Percentiles rank a stretch among this genome's conserved stretches.
These are phyloP conservation scores for Ptilonorhynchus violaceus DNA, from an alignment of 2,113 vertebrate species.

Conservation along the genomic window DNA sequence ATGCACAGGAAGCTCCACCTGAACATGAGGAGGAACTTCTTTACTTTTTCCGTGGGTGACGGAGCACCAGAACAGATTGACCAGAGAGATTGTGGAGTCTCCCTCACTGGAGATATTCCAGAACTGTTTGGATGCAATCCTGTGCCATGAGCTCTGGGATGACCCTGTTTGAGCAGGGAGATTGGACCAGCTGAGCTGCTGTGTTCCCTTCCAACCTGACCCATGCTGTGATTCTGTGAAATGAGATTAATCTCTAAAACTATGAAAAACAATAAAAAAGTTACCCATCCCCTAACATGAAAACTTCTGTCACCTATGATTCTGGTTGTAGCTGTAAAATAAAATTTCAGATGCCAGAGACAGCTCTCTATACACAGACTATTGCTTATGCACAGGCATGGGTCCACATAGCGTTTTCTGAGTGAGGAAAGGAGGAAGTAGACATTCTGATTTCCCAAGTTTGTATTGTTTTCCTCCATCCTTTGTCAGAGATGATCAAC, in stretches of 20 bases:
- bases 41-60: background rate
- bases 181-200: background rate
- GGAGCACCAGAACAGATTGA: background rate
- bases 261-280: background rate
- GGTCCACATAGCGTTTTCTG: background rate
- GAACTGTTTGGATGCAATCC: background rate
- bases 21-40: background rate
- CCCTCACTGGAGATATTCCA: background rate
- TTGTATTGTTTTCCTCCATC: background rate
- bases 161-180: background rate
- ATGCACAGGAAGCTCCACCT: background rate
- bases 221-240: background rate
- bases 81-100: background rate
- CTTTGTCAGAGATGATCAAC: background rate
- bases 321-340: background rate
- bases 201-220: background rate
- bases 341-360: background rate
- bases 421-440: background rate
- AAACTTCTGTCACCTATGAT: background rate
- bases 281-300: background rate
- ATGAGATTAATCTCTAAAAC: background rate
- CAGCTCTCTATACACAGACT: background rate
- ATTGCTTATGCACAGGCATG: background rate
- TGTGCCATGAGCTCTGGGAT: background rate
- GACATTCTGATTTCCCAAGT: background rate